Conservation (phyloP, 2,888 invertebrate genomes). For the Cephus spinipes region DNA sequence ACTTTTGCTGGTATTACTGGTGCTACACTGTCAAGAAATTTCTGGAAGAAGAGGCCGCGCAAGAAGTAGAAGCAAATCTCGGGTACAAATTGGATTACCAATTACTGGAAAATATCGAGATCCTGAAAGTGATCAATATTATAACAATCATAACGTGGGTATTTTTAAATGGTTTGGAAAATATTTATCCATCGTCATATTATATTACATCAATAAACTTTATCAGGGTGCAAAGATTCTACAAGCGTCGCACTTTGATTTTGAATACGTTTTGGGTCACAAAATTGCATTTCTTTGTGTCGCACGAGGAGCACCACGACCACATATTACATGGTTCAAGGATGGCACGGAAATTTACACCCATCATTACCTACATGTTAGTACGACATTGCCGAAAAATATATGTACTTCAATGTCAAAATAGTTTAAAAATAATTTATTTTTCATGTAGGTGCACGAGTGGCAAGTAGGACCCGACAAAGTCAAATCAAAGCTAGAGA, state of each 20-base stretch:
- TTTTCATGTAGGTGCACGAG: conserved; percentile 80
- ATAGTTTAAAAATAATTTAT: neutral
- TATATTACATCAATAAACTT: neutral
- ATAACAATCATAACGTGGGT: conserved; percentile 88
- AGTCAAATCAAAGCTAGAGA: conserved; percentile 93
- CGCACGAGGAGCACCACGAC: conserved; percentile 89
- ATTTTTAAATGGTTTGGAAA: neutral
- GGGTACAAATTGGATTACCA: conserved; percentile 87
- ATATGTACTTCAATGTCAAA: conserved; percentile 1
- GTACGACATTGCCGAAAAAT: conserved; percentile 51
- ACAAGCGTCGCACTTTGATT: conserved; percentile 91
- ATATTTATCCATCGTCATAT: neutral
- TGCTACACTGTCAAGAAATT: conserved; percentile 59
- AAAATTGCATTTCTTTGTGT: conserved; percentile 94
- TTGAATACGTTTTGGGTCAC: conserved; percentile 93
- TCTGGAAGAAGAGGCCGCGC: conserved; percentile 77
- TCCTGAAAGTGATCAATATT: conserved; percentile 91
- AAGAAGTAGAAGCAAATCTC: conserved; percentile 81
- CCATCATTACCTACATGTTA: conserved; percentile 88
- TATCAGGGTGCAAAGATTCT: conserved; percentile 89
- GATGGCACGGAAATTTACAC: conserved; percentile 93
- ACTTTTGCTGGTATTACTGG: conserved; percentile 60
- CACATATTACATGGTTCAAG: conserved; percentile 96
- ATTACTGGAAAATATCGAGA: conserved; percentile 91
- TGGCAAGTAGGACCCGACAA: conserved; percentile 86